Conservation (phyloP, 2,113 vertebrate species). For the Xenopus borealis region DNA sequence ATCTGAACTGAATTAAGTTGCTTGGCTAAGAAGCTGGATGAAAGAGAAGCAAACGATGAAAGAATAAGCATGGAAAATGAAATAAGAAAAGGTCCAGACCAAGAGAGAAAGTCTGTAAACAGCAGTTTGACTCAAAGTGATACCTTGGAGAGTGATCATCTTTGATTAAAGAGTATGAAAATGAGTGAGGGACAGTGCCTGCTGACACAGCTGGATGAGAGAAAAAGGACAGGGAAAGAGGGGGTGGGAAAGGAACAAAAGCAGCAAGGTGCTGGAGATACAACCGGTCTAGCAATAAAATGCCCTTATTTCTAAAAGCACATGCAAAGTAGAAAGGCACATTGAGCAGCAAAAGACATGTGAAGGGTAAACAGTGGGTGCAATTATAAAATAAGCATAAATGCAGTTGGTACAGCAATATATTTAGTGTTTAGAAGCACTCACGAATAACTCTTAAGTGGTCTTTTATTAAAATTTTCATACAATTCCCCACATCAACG, state of each 20-base stretch:
- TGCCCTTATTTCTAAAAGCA: not conserved
- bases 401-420: too few relatives aligned
- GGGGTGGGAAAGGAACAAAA: not conserved
- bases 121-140: conserved; percentile 7
- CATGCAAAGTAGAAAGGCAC: conserved; percentile 1
- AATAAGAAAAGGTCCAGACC: not conserved
- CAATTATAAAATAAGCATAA: too few relatives aligned
- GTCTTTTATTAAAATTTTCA: too few relatives aligned
- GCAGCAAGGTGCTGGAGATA: not conserved
- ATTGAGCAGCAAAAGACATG: not conserved
- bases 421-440: too few relatives aligned
- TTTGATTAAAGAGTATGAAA: conserved; percentile 20
- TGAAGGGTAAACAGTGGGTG: conserved; percentile 13
- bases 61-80: not conserved
- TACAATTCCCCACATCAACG: too few relatives aligned
- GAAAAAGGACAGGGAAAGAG: conserved; percentile 1
- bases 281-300: not conserved
- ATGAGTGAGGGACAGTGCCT: conserved; percentile 6
- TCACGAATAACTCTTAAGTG: too few relatives aligned
- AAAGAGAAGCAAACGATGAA: not conserved
- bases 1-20: not conserved
- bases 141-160: conserved; percentile 3
- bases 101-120: not conserved
- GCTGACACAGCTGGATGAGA: conserved; percentile 30
- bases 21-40: not conserved